phyloP scores from a whole-genome alignment of 2,113 vertebrate genomes.

The Carassius gibelio region DNA sequence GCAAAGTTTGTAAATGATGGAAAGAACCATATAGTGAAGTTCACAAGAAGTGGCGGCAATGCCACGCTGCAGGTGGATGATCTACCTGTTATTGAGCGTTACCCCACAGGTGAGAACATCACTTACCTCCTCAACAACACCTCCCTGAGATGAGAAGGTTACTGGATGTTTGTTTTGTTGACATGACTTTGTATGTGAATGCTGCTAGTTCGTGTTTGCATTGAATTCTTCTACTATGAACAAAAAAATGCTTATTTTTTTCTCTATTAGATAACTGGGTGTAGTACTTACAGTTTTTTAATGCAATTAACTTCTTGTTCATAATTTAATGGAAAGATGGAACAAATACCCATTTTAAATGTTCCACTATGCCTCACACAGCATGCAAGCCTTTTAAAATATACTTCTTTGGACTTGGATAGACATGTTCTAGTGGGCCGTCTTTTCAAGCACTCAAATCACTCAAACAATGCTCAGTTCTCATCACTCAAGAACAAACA shows the following conservation, averaged over 20 bases:
- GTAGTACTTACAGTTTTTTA: neutral
- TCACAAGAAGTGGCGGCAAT: conserved; percentile 97
- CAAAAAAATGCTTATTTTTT: neutral
- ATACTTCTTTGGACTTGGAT: too few species aligned
- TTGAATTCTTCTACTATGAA: neutral
- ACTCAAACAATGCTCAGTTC: too few species aligned
- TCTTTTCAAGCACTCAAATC: too few species aligned
- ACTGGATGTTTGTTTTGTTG: neutral
- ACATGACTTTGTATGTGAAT: neutral
- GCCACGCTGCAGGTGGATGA: conserved; percentile 99
- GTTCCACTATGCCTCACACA: too few species aligned
- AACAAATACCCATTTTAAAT: neutral
- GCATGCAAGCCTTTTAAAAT: too few species aligned
- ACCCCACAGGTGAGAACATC: conserved; percentile 92
- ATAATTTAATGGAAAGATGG: neutral
- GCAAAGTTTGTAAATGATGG: conserved; percentile 98
- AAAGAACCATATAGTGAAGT: conserved; percentile 98
- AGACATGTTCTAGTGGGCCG: too few species aligned
- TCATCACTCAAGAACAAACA: too few species aligned
- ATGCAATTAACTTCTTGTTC: neutral
- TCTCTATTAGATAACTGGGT: neutral
- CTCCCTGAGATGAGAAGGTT: neutral
- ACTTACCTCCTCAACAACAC: neutral
- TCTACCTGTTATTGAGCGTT: conserved; percentile 97
- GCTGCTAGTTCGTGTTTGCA: neutral